Evolutionary conservation across 1,140 invertebrate species (phyloP), one percentile per base, ranked within the genome.

Genomic region (Caligus rogercresseyi): DNA sequence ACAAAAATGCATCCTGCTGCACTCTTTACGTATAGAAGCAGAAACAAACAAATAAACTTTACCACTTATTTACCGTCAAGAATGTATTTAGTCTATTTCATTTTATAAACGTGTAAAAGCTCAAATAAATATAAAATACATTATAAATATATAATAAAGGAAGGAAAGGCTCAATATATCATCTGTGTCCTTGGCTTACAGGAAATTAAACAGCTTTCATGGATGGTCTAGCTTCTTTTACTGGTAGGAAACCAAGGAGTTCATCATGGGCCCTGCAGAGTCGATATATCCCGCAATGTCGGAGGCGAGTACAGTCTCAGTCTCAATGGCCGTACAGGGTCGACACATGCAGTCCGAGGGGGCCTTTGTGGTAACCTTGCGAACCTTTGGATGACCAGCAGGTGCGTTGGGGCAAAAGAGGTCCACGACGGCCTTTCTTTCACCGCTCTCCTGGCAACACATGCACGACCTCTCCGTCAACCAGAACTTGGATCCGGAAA

Each of bases 401-500:
- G 58, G 13, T n/a, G 58, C 7, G 13, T 61, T 61, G 11, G 58
- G 89, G 73, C 89, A 93, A 71, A 85, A 87, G 4, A 94, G 74
- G 1, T 86, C 83, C 4, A 93, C 86, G 26, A 81, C 83, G 1
- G 89, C 89, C 75, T 92, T 89, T 66, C 88, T 77, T 73, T 92
- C 88, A 1, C 89, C 89, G 67, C 87, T 89, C 73, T 92, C 88
- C 73, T 91, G 88, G 73, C 89, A 93, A 71, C 89, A 93, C 82
- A 90, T 91, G 69, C 89, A 90, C 11, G 87, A 90, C 52, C 89
- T 76, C 72, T 93, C 89, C 81, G 89, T 91, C 79, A 92, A 88
- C 89, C 89, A 93, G 70, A 92, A 87, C 77, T 92, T 92, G 65
- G 86, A 91, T 13, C 87, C 87, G n/a, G 88, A 91, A 3, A 92